phyloP scores from a whole-genome alignment of 1,140 invertebrate genomes.

The Steinernema khuongi region DNA sequence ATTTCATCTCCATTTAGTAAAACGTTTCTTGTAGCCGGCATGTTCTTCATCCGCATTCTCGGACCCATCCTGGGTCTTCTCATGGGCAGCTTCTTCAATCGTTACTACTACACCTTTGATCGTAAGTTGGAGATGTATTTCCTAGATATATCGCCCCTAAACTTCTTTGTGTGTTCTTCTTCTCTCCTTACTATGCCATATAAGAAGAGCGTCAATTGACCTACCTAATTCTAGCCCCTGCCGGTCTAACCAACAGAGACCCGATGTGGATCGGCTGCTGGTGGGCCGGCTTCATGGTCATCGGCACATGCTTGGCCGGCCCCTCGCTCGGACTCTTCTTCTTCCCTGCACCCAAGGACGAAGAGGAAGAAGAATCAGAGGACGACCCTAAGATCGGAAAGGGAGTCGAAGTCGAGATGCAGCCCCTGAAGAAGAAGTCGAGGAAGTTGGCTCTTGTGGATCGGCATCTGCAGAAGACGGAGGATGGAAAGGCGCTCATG shows the following conservation, averaged over 20 bases:
- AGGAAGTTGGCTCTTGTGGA: constrained; percentile 32
- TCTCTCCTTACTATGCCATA: background rate
- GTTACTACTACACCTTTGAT: constrained; percentile 39
- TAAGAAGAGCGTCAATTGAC: background rate
- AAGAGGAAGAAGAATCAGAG: constrained; percentile 24
- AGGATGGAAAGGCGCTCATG: constrained; percentile 30
- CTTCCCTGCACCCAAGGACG: constrained; percentile 30
- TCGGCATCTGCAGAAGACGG: constrained; percentile 35
- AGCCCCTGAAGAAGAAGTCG: constrained; percentile 17
- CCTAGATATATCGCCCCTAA: background rate
- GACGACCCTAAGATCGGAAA: constrained; percentile 29
- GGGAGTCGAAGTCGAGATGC: constrained; percentile 20
- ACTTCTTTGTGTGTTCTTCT: background rate
- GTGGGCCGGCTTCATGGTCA: constrained; percentile 47
- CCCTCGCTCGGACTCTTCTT: constrained; percentile 33
- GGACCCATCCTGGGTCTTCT: constrained; percentile 39
- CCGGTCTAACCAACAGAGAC: constrained; percentile 34
- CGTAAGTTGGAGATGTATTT: constrained; percentile 27
- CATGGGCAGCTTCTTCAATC: constrained; percentile 36
- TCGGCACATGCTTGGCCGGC: constrained; percentile 38
- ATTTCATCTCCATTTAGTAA: constrained; percentile 5
- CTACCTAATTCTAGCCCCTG: constrained; percentile 32
- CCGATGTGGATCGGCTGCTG: constrained; percentile 49
- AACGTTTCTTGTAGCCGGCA: constrained; percentile 31
- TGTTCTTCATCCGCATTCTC: constrained; percentile 42